A percentile compares a stretch with the other conserved stretches of the same genome.
Evolutionary conservation across 2,113 vertebrate species (phyloP).

Genomic region (Oostethus manadensis): DNA sequence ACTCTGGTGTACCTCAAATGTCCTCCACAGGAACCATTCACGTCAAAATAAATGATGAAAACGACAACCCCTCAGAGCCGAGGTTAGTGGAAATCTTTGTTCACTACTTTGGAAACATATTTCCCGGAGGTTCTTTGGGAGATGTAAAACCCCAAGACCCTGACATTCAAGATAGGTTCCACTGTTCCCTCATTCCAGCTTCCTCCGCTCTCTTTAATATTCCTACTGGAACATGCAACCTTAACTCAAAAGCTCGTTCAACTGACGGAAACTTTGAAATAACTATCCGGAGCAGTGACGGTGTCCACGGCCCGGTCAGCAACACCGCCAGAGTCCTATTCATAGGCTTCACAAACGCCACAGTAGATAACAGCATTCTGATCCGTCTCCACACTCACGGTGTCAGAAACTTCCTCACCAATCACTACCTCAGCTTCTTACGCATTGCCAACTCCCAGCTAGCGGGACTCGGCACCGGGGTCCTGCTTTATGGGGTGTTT

Average conservation of each 20-base stretch:
- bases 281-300: conserved; percentile 81
- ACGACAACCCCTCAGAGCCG: conserved; percentile 92
- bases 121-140: conserved; percentile 87
- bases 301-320: conserved; percentile 81
- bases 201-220: conserved; percentile 86
- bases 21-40: conserved; percentile 93
- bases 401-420: conserved; percentile 80
- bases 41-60: conserved; percentile 85
- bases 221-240: conserved; percentile 80
- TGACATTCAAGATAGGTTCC: conserved; percentile 87
- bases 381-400: conserved; percentile 78
- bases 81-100: conserved; percentile 89
- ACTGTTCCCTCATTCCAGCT: conserved; percentile 84
- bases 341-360: conserved; percentile 80
- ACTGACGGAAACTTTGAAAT: conserved; percentile 88
- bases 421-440: conserved; percentile 91
- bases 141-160: conserved; percentile 89
- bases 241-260: conserved; percentile 82
- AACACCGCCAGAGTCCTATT: conserved; percentile 85
- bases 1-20: conserved; percentile 93
- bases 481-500: conserved; percentile 84
- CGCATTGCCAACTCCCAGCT: conserved; percentile 88
- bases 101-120: conserved; percentile 88
- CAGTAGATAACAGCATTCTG: conserved; percentile 91
- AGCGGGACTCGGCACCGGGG: conserved; percentile 82